phyloP scores from a whole-genome alignment of 2,113 vertebrate genomes.

The Corythoichthys haematopterus region DNA sequence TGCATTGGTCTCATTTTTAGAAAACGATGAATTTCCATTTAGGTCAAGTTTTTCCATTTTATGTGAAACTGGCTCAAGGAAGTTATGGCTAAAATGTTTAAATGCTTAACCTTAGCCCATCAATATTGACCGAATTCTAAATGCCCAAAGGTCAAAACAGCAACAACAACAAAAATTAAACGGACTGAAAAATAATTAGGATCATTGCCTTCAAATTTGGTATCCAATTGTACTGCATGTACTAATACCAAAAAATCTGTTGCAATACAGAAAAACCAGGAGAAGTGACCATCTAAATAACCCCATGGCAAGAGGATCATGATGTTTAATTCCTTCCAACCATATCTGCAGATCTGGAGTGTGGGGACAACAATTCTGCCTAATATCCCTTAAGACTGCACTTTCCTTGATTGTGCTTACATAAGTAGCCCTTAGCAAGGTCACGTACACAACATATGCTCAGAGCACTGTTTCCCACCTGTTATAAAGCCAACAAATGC shows the following conservation, averaged over 20 bases:
- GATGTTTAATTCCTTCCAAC: constrained; percentile 41
- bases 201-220: neutral
- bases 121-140: constrained; percentile 3
- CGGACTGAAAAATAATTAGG: neutral
- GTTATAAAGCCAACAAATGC: neutral
- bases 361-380: constrained; percentile 50
- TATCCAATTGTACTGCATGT: neutral
- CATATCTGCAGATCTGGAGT: constrained; percentile 67
- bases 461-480: neutral
- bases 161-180: neutral
- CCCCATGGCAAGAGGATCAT: constrained; percentile 24
- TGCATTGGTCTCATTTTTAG: constrained; percentile 6
- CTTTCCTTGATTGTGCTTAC: constrained; percentile 58
- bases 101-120: neutral
- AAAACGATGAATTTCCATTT: constrained; percentile 34
- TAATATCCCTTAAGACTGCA: constrained; percentile 63
- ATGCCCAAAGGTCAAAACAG: neutral
- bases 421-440: constrained; percentile 18
- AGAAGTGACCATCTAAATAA: constrained; percentile 35
- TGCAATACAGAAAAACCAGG: neutral
- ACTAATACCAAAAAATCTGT: neutral
- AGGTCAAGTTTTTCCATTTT: constrained; percentile 12
- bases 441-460: constrained; percentile 1
- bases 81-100: neutral
- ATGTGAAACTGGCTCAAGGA: neutral